Conservation (phyloP, 2,113 vertebrate genomes). For the Emydura subglobosa region DNA sequence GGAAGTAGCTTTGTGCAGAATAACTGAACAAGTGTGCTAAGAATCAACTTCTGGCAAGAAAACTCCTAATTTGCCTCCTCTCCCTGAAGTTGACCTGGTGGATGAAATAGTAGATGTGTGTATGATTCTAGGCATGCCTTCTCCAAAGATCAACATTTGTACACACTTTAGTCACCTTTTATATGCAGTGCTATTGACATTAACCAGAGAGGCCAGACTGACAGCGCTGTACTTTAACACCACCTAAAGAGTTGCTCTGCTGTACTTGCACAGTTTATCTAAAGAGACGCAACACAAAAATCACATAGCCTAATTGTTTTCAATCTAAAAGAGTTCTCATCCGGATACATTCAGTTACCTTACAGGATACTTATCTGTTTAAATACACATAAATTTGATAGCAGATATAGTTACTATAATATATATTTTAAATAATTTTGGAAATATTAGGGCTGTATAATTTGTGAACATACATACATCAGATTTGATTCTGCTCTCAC, state of each 20-base stretch:
- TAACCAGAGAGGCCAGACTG: constrained; percentile 83
- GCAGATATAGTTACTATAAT: background rate
- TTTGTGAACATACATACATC: background rate
- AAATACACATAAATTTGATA: constrained; percentile 13
- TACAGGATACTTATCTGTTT: constrained; percentile 58
- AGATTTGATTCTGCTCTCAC: background rate
- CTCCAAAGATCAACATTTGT: constrained; percentile 88
- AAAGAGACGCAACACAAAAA: constrained; percentile 73
- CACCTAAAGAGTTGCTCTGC: constrained; percentile 73
- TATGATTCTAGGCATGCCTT: constrained; percentile 87
- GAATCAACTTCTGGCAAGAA: constrained; percentile 75
- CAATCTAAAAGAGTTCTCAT: constrained; percentile 65
- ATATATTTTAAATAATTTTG: constrained; percentile 18
- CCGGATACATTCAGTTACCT: constrained; percentile 58
- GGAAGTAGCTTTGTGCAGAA: constrained; percentile 52
- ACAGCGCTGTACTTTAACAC: constrained; percentile 80
- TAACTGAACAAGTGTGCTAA: constrained; percentile 70
- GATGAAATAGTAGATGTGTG: constrained; percentile 86
- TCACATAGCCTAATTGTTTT: constrained; percentile 82
- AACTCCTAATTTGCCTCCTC: constrained; percentile 75
- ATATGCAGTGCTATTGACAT: constrained; percentile 86
- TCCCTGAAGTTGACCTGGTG: constrained; percentile 78
- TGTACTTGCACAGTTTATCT: constrained; percentile 74
- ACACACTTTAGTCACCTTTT: constrained; percentile 87
- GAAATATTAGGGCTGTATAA: constrained; percentile 9